Conservation (phyloP, 2,113 vertebrate genomes). For the Tychaedon coryphoeus region DNA sequence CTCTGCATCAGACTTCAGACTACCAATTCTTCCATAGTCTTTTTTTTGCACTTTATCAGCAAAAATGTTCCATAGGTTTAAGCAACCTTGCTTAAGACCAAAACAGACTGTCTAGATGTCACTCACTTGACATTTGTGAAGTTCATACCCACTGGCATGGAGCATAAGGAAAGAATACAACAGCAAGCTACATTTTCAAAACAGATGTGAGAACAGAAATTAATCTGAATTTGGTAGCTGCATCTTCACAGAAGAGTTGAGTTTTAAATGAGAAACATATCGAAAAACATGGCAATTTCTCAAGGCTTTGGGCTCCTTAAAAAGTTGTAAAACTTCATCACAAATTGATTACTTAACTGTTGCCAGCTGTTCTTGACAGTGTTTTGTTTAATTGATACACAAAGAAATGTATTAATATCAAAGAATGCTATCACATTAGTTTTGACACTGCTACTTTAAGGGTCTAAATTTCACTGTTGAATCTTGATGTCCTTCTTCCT, state of each 20-base stretch:
- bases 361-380: not conserved
- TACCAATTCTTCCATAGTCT: not conserved
- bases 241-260: not conserved
- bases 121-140: not conserved
- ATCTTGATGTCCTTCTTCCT: slow-evolving; percentile 21
- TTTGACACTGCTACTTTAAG: not conserved
- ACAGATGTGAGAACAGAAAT: not conserved
- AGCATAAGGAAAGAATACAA: not conserved
- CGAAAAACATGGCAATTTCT: not conserved
- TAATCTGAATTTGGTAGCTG: not conserved
- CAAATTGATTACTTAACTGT: not conserved
- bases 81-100: not conserved
- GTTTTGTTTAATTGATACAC: not conserved
- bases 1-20: not conserved
- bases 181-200: not conserved
- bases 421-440: not conserved
- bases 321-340: not conserved
- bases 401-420: not conserved
- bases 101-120: not conserved
- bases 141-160: not conserved
- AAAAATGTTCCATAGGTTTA: not conserved
- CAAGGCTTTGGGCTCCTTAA: not conserved
- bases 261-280: not conserved
- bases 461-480: not conserved
- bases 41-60: not conserved